Evolutionary conservation across 2,113 vertebrate genomes (phyloP).

Genomic region (Anguilla rostrata): DNA sequence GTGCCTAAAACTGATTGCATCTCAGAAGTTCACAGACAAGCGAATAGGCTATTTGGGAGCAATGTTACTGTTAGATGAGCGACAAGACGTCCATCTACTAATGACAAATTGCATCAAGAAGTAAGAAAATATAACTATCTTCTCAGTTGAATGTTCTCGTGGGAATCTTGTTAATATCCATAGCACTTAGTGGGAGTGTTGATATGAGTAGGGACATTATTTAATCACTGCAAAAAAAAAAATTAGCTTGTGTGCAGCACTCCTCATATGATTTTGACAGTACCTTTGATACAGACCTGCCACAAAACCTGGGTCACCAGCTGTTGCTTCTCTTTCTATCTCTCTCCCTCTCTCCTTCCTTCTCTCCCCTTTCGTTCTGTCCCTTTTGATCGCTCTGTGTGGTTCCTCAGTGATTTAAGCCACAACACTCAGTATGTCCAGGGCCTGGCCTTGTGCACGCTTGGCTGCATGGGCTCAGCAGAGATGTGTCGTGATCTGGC

Average conservation of each 20-base stretch:
- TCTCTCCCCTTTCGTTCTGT: slow-evolving; percentile 7
- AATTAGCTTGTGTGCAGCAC: neutral
- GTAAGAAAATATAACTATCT: slow-evolving; percentile 70
- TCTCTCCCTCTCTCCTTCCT: neutral
- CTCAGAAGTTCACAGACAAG: slow-evolving; percentile 99
- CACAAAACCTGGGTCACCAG: slow-evolving; percentile 4
- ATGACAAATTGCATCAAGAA: slow-evolving; percentile 99
- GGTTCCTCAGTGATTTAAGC: slow-evolving; percentile 88
- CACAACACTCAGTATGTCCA: slow-evolving; percentile 98
- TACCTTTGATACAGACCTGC: neutral
- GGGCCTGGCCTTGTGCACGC: slow-evolving; percentile 94
- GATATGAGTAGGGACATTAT: neutral
- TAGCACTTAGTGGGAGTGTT: slow-evolving; percentile 13
- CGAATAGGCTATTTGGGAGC: slow-evolving; percentile 98
- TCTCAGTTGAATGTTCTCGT: neutral
- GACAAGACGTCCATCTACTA: slow-evolving; percentile 98
- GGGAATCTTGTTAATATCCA: slow-evolving; percentile 11
- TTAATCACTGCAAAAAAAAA: neutral
- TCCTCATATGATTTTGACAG: slow-evolving; percentile 5
- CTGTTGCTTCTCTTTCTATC: neutral
- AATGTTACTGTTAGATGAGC: slow-evolving; percentile 96
- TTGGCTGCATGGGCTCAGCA: slow-evolving; percentile 98
- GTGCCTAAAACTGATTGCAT: slow-evolving; percentile 98
- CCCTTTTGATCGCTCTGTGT: slow-evolving; percentile 22
- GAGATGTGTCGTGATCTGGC: slow-evolving; percentile 99